Conservation (phyloP, 2,888 invertebrate genomes). For the Caradrina clavipalpis region DNA sequence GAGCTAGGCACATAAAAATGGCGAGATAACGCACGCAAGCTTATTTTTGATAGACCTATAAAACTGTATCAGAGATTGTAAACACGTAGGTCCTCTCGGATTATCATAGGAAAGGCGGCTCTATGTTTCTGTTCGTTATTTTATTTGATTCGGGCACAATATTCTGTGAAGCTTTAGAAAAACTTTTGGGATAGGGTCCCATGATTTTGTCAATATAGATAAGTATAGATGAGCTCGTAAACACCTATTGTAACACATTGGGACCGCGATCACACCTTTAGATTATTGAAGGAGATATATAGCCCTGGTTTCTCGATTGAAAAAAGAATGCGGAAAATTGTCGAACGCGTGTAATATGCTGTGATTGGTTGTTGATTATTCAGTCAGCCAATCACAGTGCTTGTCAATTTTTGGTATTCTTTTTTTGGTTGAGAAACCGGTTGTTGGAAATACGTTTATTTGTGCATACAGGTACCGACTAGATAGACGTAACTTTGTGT, state of each 20-base stretch:
- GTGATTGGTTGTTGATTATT: no score
- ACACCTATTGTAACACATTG: not conserved
- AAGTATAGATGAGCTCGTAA: not conserved
- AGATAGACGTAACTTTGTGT: no score
- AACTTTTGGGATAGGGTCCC: not conserved
- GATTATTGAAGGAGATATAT: not conserved
- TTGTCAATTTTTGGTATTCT: no score
- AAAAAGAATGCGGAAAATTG: not conserved
- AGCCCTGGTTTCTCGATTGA: not conserved
- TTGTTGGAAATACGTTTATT: no score
- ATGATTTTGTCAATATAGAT: not conserved
- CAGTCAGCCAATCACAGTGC: no score
- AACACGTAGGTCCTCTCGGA: slow-evolving; percentile 42
- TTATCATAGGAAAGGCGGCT: slow-evolving; percentile 29
- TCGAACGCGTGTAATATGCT: no score
- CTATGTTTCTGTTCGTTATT: slow-evolving; percentile 35
- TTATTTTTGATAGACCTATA: slow-evolving; percentile 59
- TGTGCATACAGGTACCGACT: no score
- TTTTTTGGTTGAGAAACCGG: no score
- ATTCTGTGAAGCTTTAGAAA: slow-evolving; percentile 6
- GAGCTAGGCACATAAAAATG: slow-evolving; percentile 47
- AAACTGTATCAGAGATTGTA: slow-evolving; percentile 55
- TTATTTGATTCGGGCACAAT: slow-evolving; percentile 22
- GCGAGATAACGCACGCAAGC: slow-evolving; percentile 59
- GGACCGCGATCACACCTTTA: not conserved